phyloP scores from a whole-genome alignment of 2,888 invertebrate genomes.

The Melieria picta region DNA sequence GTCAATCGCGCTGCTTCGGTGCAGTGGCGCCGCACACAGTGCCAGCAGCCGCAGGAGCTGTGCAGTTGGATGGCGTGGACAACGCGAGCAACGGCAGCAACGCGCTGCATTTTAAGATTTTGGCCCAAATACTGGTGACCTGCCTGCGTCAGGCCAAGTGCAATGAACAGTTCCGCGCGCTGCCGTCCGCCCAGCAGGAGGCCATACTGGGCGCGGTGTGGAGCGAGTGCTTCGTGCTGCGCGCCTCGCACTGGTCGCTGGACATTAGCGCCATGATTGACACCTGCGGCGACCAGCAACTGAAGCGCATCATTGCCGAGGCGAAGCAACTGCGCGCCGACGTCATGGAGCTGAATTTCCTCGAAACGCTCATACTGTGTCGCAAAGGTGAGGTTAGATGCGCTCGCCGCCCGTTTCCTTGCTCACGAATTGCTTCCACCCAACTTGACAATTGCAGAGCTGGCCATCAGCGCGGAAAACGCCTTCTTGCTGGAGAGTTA shows the following conservation, averaged over 20 bases:
- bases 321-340: slow-evolving; percentile 66
- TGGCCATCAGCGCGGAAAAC: slow-evolving; percentile 55
- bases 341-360: slow-evolving; percentile 66
- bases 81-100: slow-evolving; percentile 38
- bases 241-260: slow-evolving; percentile 70
- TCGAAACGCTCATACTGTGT: slow-evolving; percentile 68
- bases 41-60: slow-evolving; percentile 9
- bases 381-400: slow-evolving; percentile 64
- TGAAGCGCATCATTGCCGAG: slow-evolving; percentile 62
- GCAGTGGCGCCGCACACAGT: slow-evolving; percentile 9
- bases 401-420: too few relatives aligned
- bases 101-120: slow-evolving; percentile 68
- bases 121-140: slow-evolving; percentile 71
- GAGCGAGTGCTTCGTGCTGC: slow-evolving; percentile 71
- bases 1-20: slow-evolving; percentile 15
- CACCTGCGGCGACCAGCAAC: slow-evolving; percentile 57
- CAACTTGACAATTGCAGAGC: slow-evolving; percentile 48
- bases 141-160: slow-evolving; percentile 70
- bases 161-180: slow-evolving; percentile 69
- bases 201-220: slow-evolving; percentile 70
- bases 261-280: slow-evolving; percentile 64
- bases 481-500: slow-evolving; percentile 58
- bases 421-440: too few relatives aligned
- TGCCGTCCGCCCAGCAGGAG: slow-evolving; percentile 69
- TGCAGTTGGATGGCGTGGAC: not conserved